Conservation (phyloP, 2,113 vertebrate species). For the Nerophis lumbriciformis region DNA sequence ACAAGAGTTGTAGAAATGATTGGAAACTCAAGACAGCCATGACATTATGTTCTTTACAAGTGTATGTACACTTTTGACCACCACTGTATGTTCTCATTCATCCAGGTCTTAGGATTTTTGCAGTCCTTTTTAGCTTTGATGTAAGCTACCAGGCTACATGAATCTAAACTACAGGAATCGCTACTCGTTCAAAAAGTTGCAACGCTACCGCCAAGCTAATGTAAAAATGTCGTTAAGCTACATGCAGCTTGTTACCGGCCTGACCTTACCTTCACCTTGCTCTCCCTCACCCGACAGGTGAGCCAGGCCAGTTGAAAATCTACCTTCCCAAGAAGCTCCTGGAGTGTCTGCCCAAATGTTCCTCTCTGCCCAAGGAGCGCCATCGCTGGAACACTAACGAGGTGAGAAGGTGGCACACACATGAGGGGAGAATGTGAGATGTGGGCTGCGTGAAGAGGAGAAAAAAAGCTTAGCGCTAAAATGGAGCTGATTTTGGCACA, state of each 20-base stretch:
- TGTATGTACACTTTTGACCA: too few species aligned
- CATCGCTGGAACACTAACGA: slow-evolving; percentile 99
- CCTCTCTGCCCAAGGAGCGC: slow-evolving; percentile 98
- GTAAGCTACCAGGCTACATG: too few species aligned
- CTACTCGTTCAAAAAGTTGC: too few species aligned
- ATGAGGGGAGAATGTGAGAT: slow-evolving; percentile 43
- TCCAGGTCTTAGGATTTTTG: neutral
- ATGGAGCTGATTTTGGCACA: slow-evolving; percentile 24
- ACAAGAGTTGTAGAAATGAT: too few species aligned
- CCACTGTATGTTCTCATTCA: slow-evolving; percentile 12
- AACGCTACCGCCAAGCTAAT: too few species aligned
- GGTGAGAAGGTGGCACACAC: slow-evolving; percentile 73
- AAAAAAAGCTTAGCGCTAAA: slow-evolving; percentile 16
- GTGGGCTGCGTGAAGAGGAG: slow-evolving; percentile 47
- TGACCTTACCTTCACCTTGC: slow-evolving; percentile 28
- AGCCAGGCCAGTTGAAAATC: slow-evolving; percentile 99
- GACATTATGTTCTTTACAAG: too few species aligned
- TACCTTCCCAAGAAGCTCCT: slow-evolving; percentile 99
- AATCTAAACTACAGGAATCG: too few species aligned
- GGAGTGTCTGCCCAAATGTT: slow-evolving; percentile 99
- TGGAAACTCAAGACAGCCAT: too few species aligned
- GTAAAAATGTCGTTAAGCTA: too few species aligned
- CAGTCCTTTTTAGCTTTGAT: too few species aligned
- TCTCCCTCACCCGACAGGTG: slow-evolving; percentile 76
- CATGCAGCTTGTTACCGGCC: slow-evolving; percentile 2